A percentile compares a stretch with the other conserved stretches of the same genome.
These are phyloP conservation scores for Apostichopus californicus DNA, from an alignment of 35 echinoderm and acorn worm species.

Conservation along the genomic window DNA sequence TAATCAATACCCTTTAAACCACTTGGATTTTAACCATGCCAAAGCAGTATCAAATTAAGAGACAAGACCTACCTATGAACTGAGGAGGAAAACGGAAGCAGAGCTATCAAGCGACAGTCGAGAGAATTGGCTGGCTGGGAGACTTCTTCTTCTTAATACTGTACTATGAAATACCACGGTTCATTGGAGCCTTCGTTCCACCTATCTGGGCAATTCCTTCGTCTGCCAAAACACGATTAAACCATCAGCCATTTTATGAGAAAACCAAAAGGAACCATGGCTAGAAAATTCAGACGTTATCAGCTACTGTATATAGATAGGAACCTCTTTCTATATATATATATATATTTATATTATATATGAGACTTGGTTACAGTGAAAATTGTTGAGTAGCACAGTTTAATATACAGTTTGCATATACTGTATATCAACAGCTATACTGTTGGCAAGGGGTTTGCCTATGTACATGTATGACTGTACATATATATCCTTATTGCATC, in stretches of 20 bases:
- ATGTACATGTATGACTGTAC: no score
- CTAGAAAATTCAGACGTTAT: no score
- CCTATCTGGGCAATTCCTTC: slow-evolving; percentile 12
- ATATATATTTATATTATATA: no score
- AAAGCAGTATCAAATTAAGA: neutral
- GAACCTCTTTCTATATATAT: no score
- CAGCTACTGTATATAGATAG: no score
- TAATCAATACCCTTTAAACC: neutral
- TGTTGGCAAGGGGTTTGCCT: no score
- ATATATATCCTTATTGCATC: no score
- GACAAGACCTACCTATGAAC: neutral
- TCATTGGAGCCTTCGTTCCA: slow-evolving; percentile 29
- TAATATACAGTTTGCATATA: no score
- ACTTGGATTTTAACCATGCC: neutral
- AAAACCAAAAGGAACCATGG: slow-evolving; percentile 30
- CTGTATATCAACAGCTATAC: no score
- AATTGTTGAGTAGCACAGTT: no score
- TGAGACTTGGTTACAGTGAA: no score
- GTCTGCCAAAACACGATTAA: slow-evolving; percentile 29
- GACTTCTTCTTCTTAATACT: neutral
- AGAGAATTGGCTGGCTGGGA: neutral
- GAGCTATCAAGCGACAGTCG: neutral
- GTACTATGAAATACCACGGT: slow-evolving; percentile 21
- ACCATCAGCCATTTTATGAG: slow-evolving; percentile 27
- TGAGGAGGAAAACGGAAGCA: no score